phyloP scores from a whole-genome alignment of 2,888 invertebrate species.

The Drosophila falleni region DNA sequence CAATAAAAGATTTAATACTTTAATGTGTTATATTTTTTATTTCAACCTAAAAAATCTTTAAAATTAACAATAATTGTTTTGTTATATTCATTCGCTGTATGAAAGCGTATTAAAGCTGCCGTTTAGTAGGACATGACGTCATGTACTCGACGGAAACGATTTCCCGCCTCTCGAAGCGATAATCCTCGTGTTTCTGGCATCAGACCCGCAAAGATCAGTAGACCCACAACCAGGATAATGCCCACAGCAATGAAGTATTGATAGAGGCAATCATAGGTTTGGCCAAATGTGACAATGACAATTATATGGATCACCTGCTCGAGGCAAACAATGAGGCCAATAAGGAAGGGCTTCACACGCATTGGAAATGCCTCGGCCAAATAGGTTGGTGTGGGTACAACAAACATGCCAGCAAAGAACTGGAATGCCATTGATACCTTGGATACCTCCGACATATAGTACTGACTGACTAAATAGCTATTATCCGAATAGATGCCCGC shows the following conservation, averaged over 20 bases:
- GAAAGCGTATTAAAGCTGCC: neutral
- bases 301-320: conserved; percentile 75
- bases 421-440: conserved; percentile 69
- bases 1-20: neutral
- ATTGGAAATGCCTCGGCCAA: conserved; percentile 81
- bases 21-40: neutral
- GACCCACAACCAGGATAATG: conserved; percentile 52
- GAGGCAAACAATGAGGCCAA: conserved; percentile 64
- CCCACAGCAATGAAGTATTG: conserved; percentile 66
- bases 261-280: conserved; percentile 30
- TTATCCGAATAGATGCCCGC: conserved; percentile 58
- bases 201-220: conserved; percentile 49
- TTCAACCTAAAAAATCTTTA: neutral
- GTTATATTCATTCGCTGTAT: neutral
- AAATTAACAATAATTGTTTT: neutral
- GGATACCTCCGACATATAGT: conserved; percentile 63
- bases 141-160: conserved; percentile 56
- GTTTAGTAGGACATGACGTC: conserved; percentile 63
- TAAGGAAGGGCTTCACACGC: conserved; percentile 72
- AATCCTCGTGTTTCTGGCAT: conserved; percentile 67
- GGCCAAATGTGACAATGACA: conserved; percentile 54
- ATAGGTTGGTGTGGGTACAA: conserved; percentile 70
- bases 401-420: conserved; percentile 72
- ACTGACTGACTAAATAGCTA: conserved; percentile 16
- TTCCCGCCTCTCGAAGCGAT: conserved; percentile 60